Base-by-base conservation (phyloP, 2,797 vertebrate genomes). In the Sebastes variabilis region DNA sequence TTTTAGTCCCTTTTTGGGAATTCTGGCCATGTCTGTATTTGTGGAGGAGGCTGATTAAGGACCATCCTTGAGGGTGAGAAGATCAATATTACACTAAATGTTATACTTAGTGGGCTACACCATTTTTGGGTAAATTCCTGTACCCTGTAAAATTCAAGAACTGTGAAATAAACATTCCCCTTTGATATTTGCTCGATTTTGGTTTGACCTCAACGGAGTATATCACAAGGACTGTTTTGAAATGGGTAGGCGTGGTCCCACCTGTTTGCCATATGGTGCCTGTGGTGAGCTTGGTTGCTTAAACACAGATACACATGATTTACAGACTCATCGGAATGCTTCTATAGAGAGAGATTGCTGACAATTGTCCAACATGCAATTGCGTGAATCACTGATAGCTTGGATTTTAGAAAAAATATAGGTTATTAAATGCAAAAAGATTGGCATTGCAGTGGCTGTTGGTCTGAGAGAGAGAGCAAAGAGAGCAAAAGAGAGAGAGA, bases 201-300 rank as follows among this genome's bases (percentile, higher is more conserved):
- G n/a, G 13, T 46, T 58, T 62, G 55, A 74, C 69, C 73, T 86
- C 8, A 38, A 46, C 24, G 5, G 20, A 24, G 16, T 59, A 22
- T 22, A 24, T 6, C 9, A 38, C 22, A 20, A 5, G 5, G 24
- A 18, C 52, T 59, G 72, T 38, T 32, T 36, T 65, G 54, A 65
- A 24, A 36, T 25, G 8, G n/a, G 18, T 29, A 20, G 66, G 58
- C 42, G 58, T 8, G 61, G 27, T 49, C 25, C 82, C 66, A 65
- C 64, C 75, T 71, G 82, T 72, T 38, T 13, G 54, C 82, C 72
- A 82, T 80, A 74, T 83, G 82, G 38, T 27, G 56, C 70, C 70
- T 80, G 74, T 24, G 66, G 77, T 34, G 76, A 84, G 55, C 32
- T 24, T 6, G 20, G 25, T 71, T 64, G 20, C 65, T 74, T 2